Base-by-base conservation (phyloP, 2,888 invertebrate genomes). In the Miltochrista miniata region DNA sequence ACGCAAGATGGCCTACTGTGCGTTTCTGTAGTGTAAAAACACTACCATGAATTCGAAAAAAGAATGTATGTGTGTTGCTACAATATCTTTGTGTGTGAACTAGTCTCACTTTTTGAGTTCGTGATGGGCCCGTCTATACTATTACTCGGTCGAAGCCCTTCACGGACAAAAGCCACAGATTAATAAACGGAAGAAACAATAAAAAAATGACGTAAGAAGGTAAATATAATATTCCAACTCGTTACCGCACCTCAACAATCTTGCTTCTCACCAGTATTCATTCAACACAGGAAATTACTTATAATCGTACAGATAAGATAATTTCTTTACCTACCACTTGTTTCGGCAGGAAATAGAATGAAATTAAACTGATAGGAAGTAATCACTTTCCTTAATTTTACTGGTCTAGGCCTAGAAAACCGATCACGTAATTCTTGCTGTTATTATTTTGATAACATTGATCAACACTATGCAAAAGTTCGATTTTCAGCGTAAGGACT, bases 281-380 rank as follows among this genome's bases (percentile, higher is more conserved):
- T 33, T 39, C 42, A 46, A 46, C 35, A 46, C 45, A 44, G 51
- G 51, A 52, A 47, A 52, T 48, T 44, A 31, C 31, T 24, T 5
- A 39, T 46, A 43, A 44, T 48, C 39, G 44, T n/a, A 14, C 33
- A 35, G 43, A 47, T 52, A 52, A 47, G 47, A 52, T 52, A 43
- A 47, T 47, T 44, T 47, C 43, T 52, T 47, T n/a, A 42, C 30
- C 29, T 13, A 42, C 30, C 29, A 33, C 12, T 18, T 44, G 10
- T 36, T 37, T 51, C 40, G 44, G 24, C 12, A 36, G 46, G 46
- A 51, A 51, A 38, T 43, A 40, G 36, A 24, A 2, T 11, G 15
- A 38, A 38, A 40, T 40, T 47, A 46, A 36, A 47, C 15, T 38
- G 14, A 34, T 42, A 39, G 37, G 51, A 51, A 46, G 15, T 34